A percentile compares a stretch with the other conserved stretches of the same genome.
Conservation (phyloP, 2,113 vertebrate species). For the Climacteris rufus region DNA sequence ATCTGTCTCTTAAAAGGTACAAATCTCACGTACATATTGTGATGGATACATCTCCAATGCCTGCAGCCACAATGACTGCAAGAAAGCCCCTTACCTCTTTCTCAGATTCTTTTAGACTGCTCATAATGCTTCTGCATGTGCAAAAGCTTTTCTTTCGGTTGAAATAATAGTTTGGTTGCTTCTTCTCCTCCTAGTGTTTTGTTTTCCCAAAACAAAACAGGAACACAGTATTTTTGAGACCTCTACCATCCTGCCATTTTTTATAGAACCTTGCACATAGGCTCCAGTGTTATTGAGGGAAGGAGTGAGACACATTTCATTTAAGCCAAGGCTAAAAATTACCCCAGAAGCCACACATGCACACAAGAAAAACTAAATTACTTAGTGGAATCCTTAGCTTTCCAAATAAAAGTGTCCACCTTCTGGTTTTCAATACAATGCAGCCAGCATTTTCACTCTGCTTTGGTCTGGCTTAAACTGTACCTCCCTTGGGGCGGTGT, state of each 20-base stretch:
- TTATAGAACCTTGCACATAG: not conserved
- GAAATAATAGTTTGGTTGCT: not conserved
- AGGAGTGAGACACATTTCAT: not conserved
- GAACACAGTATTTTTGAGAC: not conserved
- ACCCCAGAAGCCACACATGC: not conserved
- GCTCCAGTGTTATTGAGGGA: not conserved
- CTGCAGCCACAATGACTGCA: not conserved
- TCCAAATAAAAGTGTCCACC: not conserved
- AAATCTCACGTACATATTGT: not conserved
- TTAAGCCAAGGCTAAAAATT: not conserved
- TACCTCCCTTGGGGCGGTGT: not conserved
- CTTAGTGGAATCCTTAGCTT: not conserved
- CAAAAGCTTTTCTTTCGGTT: not conserved
- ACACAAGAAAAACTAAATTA: not conserved
- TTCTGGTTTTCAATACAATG: not conserved
- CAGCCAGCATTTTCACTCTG: not conserved
- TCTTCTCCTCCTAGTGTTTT: not conserved
- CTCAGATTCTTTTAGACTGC: not conserved
- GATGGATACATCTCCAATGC: not conserved
- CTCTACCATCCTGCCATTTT: not conserved
- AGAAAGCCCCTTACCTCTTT: not conserved
- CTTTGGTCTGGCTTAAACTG: constrained; percentile 26
- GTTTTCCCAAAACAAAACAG: not conserved
- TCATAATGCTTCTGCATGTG: not conserved
- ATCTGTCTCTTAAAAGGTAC: not conserved